Percentiles rank a stretch among this genome's conserved stretches.
phyloP scores from a whole-genome alignment of 2,888 invertebrate genomes.

The Pomacea canaliculata region DNA sequence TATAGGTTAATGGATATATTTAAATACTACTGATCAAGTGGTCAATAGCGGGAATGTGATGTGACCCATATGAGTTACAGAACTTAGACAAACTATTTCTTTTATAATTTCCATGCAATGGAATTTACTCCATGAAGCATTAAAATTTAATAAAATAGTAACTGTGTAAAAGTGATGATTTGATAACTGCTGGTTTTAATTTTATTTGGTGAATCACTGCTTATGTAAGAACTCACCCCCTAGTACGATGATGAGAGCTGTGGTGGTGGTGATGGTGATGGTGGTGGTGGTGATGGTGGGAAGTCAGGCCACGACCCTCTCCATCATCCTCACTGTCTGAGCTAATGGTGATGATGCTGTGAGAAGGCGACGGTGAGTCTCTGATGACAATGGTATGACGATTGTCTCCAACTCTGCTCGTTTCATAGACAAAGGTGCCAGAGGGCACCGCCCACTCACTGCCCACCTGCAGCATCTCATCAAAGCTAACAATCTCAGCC shows the following conservation, averaged over 20 bases:
- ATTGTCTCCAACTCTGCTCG: constrained; percentile 34
- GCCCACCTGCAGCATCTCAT: constrained; percentile 34
- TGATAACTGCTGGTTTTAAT: too few relatives aligned
- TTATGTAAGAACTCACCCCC: constrained; percentile 12
- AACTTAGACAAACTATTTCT: too few relatives aligned
- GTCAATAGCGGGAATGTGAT: too few relatives aligned
- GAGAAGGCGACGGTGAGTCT: constrained; percentile 94
- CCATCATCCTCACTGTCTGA: constrained; percentile 86
- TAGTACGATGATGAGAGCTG: constrained; percentile 4
- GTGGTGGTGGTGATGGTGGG: constrained; percentile 64
- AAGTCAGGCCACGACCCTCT: constrained; percentile 72
- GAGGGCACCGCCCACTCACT: constrained; percentile 30
- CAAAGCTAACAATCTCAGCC: constrained; percentile 32
- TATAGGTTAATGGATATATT: too few relatives aligned
- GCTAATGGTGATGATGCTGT: constrained; percentile 94
- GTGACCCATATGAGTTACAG: too few relatives aligned
- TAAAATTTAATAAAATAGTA: too few relatives aligned
- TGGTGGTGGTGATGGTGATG: constrained; percentile 15
- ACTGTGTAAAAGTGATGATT: too few relatives aligned
- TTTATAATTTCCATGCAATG: too few relatives aligned
- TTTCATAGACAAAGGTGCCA: neutral
- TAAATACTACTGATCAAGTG: too few relatives aligned
- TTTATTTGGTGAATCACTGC: too few relatives aligned
- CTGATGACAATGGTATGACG: constrained; percentile 79
- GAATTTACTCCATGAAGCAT: too few relatives aligned